Percentiles rank a stretch among this genome's conserved stretches.
These are phyloP conservation scores for Polydrusus tereticollis DNA, from an alignment of 2,888 invertebrate species.

Conservation along the genomic window DNA sequence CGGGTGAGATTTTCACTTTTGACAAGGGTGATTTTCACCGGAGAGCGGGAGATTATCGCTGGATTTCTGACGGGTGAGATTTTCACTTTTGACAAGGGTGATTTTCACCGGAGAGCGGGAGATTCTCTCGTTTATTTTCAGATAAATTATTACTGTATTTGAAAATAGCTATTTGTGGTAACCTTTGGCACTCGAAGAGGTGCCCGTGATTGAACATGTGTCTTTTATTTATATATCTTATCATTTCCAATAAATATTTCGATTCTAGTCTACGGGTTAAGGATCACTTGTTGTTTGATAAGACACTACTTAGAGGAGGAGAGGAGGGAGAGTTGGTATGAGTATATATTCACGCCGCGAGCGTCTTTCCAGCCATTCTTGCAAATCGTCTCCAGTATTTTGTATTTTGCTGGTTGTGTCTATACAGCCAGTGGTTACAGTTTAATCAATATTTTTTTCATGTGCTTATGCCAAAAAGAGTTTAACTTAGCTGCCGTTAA, in stretches of 20 bases:
- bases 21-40: too few relatives aligned
- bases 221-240: not conserved
- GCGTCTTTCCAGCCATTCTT: not conserved
- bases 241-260: not conserved
- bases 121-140: too few relatives aligned
- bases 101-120: too few relatives aligned
- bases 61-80: too few relatives aligned
- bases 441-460: slow-evolving; percentile 17
- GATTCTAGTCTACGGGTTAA: not conserved
- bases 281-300: not conserved
- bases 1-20: too few relatives aligned
- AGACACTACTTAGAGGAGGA: not conserved
- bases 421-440: slow-evolving; percentile 14
- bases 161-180: too few relatives aligned
- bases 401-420: slow-evolving; percentile 27
- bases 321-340: not conserved
- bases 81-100: too few relatives aligned
- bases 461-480: slow-evolving; percentile 29
- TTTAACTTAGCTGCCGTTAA: slow-evolving; percentile 25
- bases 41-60: too few relatives aligned
- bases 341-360: not conserved
- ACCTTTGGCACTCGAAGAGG: not conserved
- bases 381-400: not conserved
- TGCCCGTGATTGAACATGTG: not conserved
- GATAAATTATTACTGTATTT: too few relatives aligned